Evolutionary conservation across 1,140 invertebrate species (phyloP).

Genomic region (Mycetomoellerius zeteki): DNA sequence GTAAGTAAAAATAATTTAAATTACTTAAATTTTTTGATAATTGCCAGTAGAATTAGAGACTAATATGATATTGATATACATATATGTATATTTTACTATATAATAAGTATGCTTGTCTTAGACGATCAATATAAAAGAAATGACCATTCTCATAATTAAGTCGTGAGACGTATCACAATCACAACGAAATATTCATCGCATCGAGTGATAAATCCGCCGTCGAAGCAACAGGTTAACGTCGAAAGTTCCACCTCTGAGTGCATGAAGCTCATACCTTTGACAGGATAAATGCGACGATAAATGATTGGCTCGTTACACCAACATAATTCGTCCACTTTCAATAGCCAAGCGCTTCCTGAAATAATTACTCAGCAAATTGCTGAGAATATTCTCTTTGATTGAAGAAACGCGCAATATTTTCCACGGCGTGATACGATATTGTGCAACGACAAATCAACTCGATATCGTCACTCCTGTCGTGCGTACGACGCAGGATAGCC

Average conservation of each 20-base stretch:
- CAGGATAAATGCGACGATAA: conserved; percentile 63
- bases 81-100: neutral
- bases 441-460: conserved; percentile 3
- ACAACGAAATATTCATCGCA: conserved; percentile 74
- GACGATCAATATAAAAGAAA: neutral
- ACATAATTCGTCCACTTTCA: conserved; percentile 34
- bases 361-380: conserved; percentile 27
- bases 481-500: conserved; percentile 46
- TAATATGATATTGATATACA: neutral
- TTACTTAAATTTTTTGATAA: neutral
- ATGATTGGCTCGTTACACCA: conserved; percentile 67
- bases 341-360: conserved; percentile 29
- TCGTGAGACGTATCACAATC: conserved; percentile 40
- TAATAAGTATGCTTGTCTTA: too few relatives aligned
- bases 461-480: conserved; percentile 59
- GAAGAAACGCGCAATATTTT: neutral
- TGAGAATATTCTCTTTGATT: conserved; percentile 8
- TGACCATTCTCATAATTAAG: conserved; percentile 41
- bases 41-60: neutral
- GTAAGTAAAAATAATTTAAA: neutral
- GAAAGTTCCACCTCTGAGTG: conserved; percentile 64
- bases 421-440: neutral
- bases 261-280: conserved; percentile 56
- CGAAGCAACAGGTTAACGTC: conserved; percentile 75
- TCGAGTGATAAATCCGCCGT: conserved; percentile 71